Conservation (phyloP, 2,888 invertebrate species). For the Parnassius mnemosyne region DNA sequence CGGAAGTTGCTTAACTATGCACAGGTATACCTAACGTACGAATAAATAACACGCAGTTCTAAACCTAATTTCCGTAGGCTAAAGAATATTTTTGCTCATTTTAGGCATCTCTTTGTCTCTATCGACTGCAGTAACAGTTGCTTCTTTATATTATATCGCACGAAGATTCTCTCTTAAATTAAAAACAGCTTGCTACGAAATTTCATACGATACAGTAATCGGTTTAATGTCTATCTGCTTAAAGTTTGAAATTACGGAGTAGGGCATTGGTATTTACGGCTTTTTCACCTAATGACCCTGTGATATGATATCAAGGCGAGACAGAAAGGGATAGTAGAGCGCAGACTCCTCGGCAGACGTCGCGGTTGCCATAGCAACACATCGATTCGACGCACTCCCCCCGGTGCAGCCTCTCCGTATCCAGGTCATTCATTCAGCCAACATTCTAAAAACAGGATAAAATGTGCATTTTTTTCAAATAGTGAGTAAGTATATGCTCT, state of each 20-base stretch:
- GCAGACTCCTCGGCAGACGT: constrained; percentile 80
- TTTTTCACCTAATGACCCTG: constrained; percentile 45
- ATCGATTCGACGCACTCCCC: constrained; percentile 71
- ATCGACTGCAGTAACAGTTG: constrained; percentile 59
- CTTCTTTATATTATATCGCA: constrained; percentile 73
- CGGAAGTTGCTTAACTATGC: constrained; percentile 45
- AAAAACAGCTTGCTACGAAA: constrained; percentile 36
- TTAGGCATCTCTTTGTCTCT: constrained; percentile 59
- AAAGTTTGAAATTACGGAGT: constrained; percentile 14
- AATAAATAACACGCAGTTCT: constrained; percentile 29
- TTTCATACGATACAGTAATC: constrained; percentile 26
- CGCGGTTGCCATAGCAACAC: constrained; percentile 75
- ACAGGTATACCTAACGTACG: constrained; percentile 36
- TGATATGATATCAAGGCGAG: constrained; percentile 80
- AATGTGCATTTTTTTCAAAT: constrained; percentile 31
- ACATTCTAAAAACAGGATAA: constrained; percentile 32
- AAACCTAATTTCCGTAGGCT: constrained; percentile 32
- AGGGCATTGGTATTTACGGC: constrained; percentile 30
- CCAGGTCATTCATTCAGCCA: constrained; percentile 73
- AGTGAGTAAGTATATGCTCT: not conserved
- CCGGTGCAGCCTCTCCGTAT: constrained; percentile 66
- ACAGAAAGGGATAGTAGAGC: constrained; percentile 79
- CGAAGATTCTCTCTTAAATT: constrained; percentile 48
- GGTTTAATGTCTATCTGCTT: constrained; percentile 25
- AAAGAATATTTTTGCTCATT: constrained; percentile 42